Percentiles rank a stretch among this genome's conserved stretches.
Conservation (phyloP, 2,113 vertebrate genomes). For the Leptobrachium ailaonicum region DNA sequence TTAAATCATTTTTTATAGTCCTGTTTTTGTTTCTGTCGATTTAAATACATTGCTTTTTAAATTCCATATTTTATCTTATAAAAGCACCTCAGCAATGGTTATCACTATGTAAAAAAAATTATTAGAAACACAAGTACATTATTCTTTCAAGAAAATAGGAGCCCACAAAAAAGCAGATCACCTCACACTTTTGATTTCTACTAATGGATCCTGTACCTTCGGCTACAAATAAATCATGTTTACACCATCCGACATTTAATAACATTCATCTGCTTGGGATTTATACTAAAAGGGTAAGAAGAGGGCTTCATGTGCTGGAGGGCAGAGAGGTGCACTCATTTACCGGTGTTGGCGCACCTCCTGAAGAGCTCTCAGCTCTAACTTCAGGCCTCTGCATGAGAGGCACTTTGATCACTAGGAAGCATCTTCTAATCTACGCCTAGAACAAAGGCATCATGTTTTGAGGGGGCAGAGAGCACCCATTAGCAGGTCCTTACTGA, state of each 20-base stretch:
- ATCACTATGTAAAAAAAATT: too few species aligned
- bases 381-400: not conserved
- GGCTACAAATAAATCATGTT: not conserved
- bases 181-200: not conserved
- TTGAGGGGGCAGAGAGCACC: constrained; percentile 17
- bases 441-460: constrained; percentile 46
- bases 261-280: not conserved
- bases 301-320: constrained; percentile 11
- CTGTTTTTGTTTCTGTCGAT: too few species aligned
- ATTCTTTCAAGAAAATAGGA: not conserved
- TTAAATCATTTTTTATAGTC: too few species aligned
- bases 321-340: constrained; percentile 35
- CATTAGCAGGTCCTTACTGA: constrained; percentile 34
- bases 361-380: constrained; percentile 52
- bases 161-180: not conserved
- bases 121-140: not conserved
- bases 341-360: constrained; percentile 31
- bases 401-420: constrained; percentile 58
- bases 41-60: too few species aligned
- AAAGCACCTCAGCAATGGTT: too few species aligned
- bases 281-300: constrained; percentile 19
- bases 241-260: constrained; percentile 3
- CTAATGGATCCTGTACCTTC: constrained; percentile 58
- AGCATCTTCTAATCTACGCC: not conserved
- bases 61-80: too few species aligned